Percentiles rank a stretch among this genome's conserved stretches.
These are phyloP conservation scores for Neolamprologus toae DNA, from an alignment of 2,113 vertebrate species.

Conservation along the genomic window DNA sequence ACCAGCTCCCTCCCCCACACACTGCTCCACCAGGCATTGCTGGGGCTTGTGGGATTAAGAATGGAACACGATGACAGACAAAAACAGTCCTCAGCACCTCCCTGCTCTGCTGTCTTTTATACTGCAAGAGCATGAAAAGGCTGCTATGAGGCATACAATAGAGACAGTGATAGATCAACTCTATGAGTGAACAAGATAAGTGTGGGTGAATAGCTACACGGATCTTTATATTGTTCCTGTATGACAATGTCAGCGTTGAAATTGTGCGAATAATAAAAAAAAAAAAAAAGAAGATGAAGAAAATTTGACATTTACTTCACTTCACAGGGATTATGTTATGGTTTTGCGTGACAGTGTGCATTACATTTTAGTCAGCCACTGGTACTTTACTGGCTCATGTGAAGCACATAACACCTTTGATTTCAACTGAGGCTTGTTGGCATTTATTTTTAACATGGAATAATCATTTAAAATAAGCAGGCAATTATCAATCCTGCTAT, in stretches of 20 bases:
- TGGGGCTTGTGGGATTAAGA: conserved; percentile 72
- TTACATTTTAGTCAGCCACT: background rate
- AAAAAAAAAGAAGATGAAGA: background rate
- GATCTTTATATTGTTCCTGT: conserved; percentile 41
- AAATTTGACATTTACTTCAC: conserved; percentile 13
- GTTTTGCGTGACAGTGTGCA: background rate
- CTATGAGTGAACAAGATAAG: conserved; percentile 55
- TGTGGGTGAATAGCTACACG: conserved; percentile 48
- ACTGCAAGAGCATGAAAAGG: conserved; percentile 62
- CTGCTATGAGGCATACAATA: conserved; percentile 60
- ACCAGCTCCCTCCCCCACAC: conserved; percentile 59
- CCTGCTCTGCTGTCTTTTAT: conserved; percentile 60
- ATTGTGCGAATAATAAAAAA: background rate
- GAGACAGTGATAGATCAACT: conserved; percentile 58
- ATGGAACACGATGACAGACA: conserved; percentile 72
- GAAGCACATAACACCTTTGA: background rate
- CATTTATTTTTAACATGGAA: background rate
- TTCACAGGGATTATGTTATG: background rate
- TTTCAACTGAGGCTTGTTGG: background rate
- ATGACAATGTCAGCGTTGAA: conserved; percentile 29
- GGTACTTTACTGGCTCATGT: background rate
- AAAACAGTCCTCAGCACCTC: conserved; percentile 69
- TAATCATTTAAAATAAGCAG: background rate
- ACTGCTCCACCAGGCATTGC: conserved; percentile 59
- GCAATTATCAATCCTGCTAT: background rate